These are phyloP conservation scores for Cactoblastis cactorum DNA, from an alignment of 2,888 invertebrate species.

Conservation along the genomic window DNA sequence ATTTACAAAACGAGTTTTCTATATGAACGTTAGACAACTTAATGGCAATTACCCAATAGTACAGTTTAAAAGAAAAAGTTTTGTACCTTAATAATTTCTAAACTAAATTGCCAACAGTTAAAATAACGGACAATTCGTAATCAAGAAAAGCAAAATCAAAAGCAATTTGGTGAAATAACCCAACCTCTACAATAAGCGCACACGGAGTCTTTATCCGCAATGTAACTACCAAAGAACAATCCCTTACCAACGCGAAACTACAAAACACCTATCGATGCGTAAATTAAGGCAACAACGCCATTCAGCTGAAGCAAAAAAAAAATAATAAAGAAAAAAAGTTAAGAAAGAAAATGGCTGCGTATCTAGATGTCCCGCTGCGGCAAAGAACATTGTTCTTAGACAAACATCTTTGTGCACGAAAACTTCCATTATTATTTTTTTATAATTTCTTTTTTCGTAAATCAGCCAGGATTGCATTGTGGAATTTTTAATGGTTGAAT, in stretches of 20 bases:
- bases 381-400: constrained; percentile 71
- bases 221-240: constrained; percentile 72
- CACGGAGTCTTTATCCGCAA: constrained; percentile 43
- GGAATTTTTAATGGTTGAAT: constrained; percentile 64
- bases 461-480: constrained; percentile 53
- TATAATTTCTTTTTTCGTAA: constrained; percentile 65
- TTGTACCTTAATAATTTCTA: not conserved
- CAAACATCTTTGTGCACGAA: constrained; percentile 68
- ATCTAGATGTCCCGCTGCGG: constrained; percentile 77
- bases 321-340: constrained; percentile 59
- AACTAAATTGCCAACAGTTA: not conserved
- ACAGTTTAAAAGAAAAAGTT: too few species aligned
- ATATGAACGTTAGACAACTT: not conserved
- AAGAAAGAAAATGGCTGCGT: constrained; percentile 53
- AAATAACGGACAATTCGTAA: constrained; percentile 36
- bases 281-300: constrained; percentile 71
- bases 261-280: constrained; percentile 74
- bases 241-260: constrained; percentile 63
- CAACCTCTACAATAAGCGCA: constrained; percentile 42
- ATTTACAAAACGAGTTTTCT: too few species aligned
- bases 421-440: constrained; percentile 37
- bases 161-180: constrained; percentile 21
- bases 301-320: constrained; percentile 62
- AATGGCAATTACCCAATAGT: not conserved
- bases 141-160: constrained; percentile 23